Base-by-base conservation (phyloP, 2,888 invertebrate species). In the Cantharis lateralis region DNA sequence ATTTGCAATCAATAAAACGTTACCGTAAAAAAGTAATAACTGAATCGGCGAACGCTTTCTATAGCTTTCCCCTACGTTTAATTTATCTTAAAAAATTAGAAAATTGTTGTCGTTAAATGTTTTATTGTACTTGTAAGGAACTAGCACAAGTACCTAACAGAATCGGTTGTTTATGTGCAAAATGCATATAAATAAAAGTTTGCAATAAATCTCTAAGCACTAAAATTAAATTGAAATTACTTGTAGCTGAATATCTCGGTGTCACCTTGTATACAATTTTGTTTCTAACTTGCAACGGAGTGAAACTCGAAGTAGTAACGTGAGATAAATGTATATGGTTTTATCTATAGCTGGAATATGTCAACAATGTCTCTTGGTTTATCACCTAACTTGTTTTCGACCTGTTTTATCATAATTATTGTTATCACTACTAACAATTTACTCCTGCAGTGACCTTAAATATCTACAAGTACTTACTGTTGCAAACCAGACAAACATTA, bases 1-100 rank as follows among this genome's bases (percentile, higher is more conserved):
- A 48, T 48, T 48, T 48, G 48, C 48, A 48, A 48, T 48, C 48
- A 48, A 48, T 48, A 48, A 48, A 48, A 48, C 48, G 48, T 48
- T 48, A 48, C 48, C 48, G 48, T 48, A 66, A 66, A 66, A 66
- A 18, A 66, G 13, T 66, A 66, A 20, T 66, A 20, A 20, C 18
- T 66, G 64, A 20, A 66, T 66, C 20, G 24, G 24, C 16, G 64
- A 66, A 20, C 64, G 24, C 64, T 66, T 66, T 66, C 64, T 66
- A 66, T 66, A 66, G 64, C 64, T 66, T 66, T 66, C 64, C 64
- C 24, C 24, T 20, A n/a, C 24, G 24, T 18, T 66, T 66, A 66
- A 66, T 66, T 66, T 66, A 66, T 66, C 24, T 66, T 66, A 66
- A 66, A 48, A 48, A 20, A 66, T 66, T 66, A 66, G 64, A 66